phyloP scores from a whole-genome alignment of 2,888 invertebrate genomes.

The Ctena decussata region DNA sequence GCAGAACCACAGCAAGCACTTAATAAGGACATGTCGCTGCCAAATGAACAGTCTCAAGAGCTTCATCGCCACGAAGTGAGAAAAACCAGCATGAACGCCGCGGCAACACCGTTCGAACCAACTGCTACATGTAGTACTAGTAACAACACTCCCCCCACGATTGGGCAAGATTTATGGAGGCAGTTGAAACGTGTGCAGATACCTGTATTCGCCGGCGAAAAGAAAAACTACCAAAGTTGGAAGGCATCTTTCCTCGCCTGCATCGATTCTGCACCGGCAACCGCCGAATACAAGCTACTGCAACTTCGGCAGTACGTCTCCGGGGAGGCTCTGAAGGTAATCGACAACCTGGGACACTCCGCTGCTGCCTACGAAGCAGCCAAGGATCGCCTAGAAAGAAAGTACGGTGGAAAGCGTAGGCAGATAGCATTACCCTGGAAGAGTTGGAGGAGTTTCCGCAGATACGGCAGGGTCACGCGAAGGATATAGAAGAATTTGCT shows the following conservation, averaged over 20 bases:
- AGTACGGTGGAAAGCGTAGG: constrained; percentile 30
- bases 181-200: constrained; percentile 48
- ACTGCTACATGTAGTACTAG: not conserved
- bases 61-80: not conserved
- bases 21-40: too few species aligned
- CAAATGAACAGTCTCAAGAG: not conserved
- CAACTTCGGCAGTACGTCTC: too few species aligned
- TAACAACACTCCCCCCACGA: not conserved
- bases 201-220: constrained; percentile 56
- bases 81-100: too few species aligned
- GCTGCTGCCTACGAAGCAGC: too few species aligned
- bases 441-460: constrained; percentile 32
- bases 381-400: too few species aligned
- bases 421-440: constrained; percentile 23
- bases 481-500: constrained; percentile 37
- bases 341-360: too few species aligned
- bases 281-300: constrained; percentile 55
- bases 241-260: constrained; percentile 42
- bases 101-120: too few species aligned
- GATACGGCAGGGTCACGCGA: constrained; percentile 16
- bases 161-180: constrained; percentile 46
- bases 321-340: too few species aligned
- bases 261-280: constrained; percentile 52
- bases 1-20: constrained; percentile 6
- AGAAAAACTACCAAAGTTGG: constrained; percentile 46